phyloP scores from a whole-genome alignment of 1,140 invertebrate species.

The Dufourea novaeangliae region DNA sequence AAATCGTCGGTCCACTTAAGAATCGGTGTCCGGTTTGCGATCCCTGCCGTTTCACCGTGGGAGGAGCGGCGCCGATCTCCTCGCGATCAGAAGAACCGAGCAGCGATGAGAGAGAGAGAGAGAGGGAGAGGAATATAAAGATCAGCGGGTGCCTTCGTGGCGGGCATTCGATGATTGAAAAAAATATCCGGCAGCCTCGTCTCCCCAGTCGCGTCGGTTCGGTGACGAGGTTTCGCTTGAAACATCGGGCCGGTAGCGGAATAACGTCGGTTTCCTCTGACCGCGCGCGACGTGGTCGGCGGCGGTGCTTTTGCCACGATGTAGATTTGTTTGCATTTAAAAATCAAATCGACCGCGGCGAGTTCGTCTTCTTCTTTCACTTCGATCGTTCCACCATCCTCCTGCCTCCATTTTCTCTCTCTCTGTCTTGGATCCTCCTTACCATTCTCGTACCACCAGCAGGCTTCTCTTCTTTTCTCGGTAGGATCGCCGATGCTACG shows the following conservation, averaged over 20 bases:
- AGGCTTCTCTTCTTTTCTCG: slow-evolving; percentile 55
- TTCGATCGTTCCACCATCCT: too few relatives aligned
- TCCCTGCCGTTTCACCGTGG: slow-evolving; percentile 7
- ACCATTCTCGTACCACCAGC: slow-evolving; percentile 29
- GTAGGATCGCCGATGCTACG: slow-evolving; percentile 50
- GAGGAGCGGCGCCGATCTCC: slow-evolving; percentile 24
- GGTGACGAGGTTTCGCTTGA: slow-evolving; percentile 51
- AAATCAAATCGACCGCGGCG: slow-evolving; percentile 78
- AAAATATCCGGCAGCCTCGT: slow-evolving; percentile 70
- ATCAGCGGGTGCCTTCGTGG: slow-evolving; percentile 46
- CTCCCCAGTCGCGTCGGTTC: slow-evolving; percentile 50
- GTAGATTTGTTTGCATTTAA: slow-evolving; percentile 83
- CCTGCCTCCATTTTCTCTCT: too few relatives aligned
- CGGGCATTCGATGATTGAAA: slow-evolving; percentile 75
- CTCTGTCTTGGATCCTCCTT: slow-evolving; percentile 9
- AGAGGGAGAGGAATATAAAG: slow-evolving; percentile 34
- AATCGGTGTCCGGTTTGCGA: slow-evolving; percentile 22
- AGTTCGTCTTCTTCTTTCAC: slow-evolving; percentile 32
- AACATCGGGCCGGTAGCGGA: slow-evolving; percentile 35
- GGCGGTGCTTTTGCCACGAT: slow-evolving; percentile 80
- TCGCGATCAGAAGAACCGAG: slow-evolving; percentile 2
- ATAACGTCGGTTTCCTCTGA: slow-evolving; percentile 63
- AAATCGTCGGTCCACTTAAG: slow-evolving; percentile 46
- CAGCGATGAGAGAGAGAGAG: too few relatives aligned
- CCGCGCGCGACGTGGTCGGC: slow-evolving; percentile 69